Evolutionary conservation across 2,797 vertebrate genomes (phyloP), one percentile per base, ranked within the genome.

Genomic region (Tachyglossus aculeatus): DNA sequence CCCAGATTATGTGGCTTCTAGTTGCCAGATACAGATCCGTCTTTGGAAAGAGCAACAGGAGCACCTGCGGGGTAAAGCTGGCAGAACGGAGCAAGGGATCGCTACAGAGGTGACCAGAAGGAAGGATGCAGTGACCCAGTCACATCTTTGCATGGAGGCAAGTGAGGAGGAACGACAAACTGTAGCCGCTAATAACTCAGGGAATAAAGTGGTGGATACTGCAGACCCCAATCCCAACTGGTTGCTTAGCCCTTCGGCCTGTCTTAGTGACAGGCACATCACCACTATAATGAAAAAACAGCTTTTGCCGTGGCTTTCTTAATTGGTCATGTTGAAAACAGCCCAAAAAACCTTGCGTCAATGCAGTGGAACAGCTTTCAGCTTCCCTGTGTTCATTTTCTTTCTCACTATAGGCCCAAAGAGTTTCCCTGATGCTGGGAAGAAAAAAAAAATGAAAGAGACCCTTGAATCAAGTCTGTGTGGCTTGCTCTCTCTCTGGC

Each of bases 401-500:
- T 32, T 6, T 54, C 19, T 9, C 44, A 19, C 31, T 43, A 36
- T 25, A 33, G 45, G n/a, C n/a, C 3, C n/a, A n/a, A n/a, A n/a
- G n/a, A n/a, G n/a, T n/a, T n/a, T n/a, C n/a, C n/a, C n/a, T n/a
- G n/a, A n/a, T n/a, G n/a, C n/a, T n/a, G n/a, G n/a, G n/a, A n/a
- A n/a, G n/a, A n/a, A n/a, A n/a, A n/a, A n/a, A n/a, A n/a, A n/a
- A n/a, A n/a, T n/a, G n/a, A n/a, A n/a, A 34, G 50, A 64, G 71
- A 24, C 33, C 24, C 27, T 52, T 25, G 15, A 33, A 45, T 70
- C 67, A 69, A n/a, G 62, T 18, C 61, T 44, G 41, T 68, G n/a
- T 27, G 24, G 63, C 19, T 32, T 25, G 63, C 19, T 32, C 38
- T 52, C 67, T 60, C 48, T 32, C 38, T 39, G 38, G 16, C 57